phyloP scores from a whole-genome alignment of 2,888 invertebrate genomes.

The Cataglyphis cursor region DNA sequence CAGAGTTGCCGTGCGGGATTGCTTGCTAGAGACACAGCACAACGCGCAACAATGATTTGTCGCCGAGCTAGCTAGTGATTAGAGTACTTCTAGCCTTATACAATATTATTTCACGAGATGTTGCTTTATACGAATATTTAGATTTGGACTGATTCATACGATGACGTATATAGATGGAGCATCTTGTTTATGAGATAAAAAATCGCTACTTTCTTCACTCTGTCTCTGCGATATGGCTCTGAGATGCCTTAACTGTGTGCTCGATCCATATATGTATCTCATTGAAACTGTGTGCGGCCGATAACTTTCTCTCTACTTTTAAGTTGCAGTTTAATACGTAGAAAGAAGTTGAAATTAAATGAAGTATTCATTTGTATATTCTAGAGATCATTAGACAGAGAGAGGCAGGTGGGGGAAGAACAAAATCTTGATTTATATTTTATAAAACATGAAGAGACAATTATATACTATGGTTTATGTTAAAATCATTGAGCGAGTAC shows the following conservation, averaged over 20 bases:
- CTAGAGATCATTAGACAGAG: constrained; percentile 48
- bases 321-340: constrained; percentile 64
- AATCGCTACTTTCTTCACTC: neutral
- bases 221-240: neutral
- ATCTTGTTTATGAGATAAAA: neutral
- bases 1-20: constrained; percentile 84
- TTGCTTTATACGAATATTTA: constrained; percentile 65
- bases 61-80: constrained; percentile 73
- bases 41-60: constrained; percentile 86
- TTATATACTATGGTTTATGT: constrained; percentile 63
- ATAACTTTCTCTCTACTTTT: constrained; percentile 49
- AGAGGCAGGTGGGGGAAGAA: neutral
- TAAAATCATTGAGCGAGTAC: constrained; percentile 59
- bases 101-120: constrained; percentile 72
- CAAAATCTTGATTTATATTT: constrained; percentile 74
- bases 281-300: neutral
- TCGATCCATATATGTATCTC: neutral
- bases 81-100: constrained; percentile 74
- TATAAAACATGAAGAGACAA: constrained; percentile 45
- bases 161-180: neutral
- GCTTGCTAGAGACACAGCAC: constrained; percentile 85
- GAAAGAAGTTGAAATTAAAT: constrained; percentile 8
- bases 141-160: constrained; percentile 35
- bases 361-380: constrained; percentile 48
- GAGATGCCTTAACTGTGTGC: neutral